These are phyloP conservation scores for Anseranas semipalmata DNA, from an alignment of 2,113 vertebrate genomes.

Conservation along the genomic window DNA sequence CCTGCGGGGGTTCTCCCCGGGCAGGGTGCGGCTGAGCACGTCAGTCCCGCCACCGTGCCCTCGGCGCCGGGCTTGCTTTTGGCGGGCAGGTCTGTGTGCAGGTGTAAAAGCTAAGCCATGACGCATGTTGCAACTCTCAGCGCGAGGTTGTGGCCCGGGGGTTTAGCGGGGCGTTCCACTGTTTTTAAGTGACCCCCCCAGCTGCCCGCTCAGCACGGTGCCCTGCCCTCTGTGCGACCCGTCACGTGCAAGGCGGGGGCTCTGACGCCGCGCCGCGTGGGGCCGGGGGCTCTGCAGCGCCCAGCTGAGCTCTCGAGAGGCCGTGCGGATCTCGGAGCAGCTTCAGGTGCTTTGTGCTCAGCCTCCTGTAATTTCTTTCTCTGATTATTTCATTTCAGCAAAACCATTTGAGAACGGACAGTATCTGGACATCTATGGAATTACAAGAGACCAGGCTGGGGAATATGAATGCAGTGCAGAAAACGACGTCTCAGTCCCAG, in stretches of 20 bases:
- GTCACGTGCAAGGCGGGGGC: no score
- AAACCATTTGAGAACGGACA: slow-evolving; percentile 94
- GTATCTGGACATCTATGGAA: slow-evolving; percentile 95
- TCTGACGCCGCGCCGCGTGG: neutral
- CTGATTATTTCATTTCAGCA: slow-evolving; percentile 75
- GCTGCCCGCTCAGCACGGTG: neutral
- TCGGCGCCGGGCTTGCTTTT: rapidly evolving
- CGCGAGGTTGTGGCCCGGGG: neutral
- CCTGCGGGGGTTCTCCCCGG: neutral
- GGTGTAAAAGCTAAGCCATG: neutral
- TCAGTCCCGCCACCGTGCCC: no score
- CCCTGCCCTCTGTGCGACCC: neutral
- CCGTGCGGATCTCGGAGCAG: neutral
- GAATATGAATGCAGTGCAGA: slow-evolving; percentile 95
- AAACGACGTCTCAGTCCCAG: slow-evolving; percentile 93
- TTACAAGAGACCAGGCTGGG: slow-evolving; percentile 94
- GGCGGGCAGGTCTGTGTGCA: neutral
- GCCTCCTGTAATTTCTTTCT: neutral
- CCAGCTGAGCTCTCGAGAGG: neutral
- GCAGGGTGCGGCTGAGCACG: no score
- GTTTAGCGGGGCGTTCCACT: no score
- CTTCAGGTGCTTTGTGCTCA: neutral
- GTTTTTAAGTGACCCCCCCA: neutral
- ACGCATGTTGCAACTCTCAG: neutral
- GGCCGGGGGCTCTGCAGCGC: neutral